Evolutionary conservation across 2,113 vertebrate species (phyloP), one percentile per base, ranked within the genome.

Genomic region (Hypocryptadius cinnamomeus): DNA sequence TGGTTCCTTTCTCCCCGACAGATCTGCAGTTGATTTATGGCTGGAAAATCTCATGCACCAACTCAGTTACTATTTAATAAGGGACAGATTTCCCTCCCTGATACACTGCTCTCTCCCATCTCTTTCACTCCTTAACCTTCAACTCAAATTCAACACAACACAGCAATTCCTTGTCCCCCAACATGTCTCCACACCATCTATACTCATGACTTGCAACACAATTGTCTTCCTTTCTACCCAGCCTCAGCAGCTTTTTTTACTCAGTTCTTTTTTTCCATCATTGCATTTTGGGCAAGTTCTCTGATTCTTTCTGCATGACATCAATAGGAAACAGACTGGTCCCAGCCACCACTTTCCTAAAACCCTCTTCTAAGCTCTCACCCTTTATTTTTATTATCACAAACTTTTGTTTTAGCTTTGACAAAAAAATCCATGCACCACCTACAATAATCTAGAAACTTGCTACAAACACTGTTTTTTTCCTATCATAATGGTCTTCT

Each of bases 21-120:
- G 63, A 81, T 79, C 79, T 80, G 82, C 63, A 92, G 63, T 44
- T 92, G 35, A 91, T 94, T 94, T 85, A 87, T 0, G 1, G 40
- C 87, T 92, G 82, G 74, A 91, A 71, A 93, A 87, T 66, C 64
- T 88, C 72, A 83, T 65, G 85, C 60, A 79, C 42, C 80, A 94
- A 63, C 27, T 80, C 60, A 59, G 82, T 87, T 88, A 91, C 85
- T 77, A 79, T 61, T 94, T 90, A 93, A 94, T 89, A 83, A 90
- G 60, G 71, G 93, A 83, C 92, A 95, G 92, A 95, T 94, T 93
- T 90, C 47, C 23, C 54, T 85, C 63, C 47, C 66, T 79, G 53
- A 68, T 76, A 18, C 15, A 5, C 33, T 37, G 48, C 53, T 72
- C 72, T 59, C 82, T 85, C 54, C 68, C 61, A 69, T 47, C 70